These are phyloP conservation scores for Steinernema scapterisci DNA, from an alignment of 2,888 invertebrate genomes.

Conservation along the genomic window DNA sequence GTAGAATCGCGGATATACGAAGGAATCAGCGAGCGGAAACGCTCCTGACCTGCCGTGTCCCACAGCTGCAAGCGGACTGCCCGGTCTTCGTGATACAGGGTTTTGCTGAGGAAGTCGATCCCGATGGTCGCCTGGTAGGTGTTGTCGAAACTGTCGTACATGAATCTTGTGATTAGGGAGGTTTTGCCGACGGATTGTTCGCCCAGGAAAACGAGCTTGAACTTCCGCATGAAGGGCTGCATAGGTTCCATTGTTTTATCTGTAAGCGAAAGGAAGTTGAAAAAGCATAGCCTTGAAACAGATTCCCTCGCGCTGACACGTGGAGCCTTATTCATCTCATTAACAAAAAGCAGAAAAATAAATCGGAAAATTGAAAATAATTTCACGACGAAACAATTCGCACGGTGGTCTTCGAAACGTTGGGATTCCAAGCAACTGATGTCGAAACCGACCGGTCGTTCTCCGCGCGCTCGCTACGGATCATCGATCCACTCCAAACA, in stretches of 20 bases:
- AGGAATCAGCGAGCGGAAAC: constrained; percentile 94
- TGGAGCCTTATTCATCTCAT: too few relatives aligned
- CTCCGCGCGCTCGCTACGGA: too few relatives aligned
- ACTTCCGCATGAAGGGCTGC: constrained; percentile 75
- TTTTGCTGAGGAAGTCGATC: constrained; percentile 99
- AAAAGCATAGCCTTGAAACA: too few relatives aligned
- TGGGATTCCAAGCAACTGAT: too few relatives aligned
- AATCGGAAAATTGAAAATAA: too few relatives aligned
- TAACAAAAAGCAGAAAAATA: too few relatives aligned
- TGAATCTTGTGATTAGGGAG: constrained; percentile 97
- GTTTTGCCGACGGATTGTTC: constrained; percentile 99
- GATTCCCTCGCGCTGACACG: too few relatives aligned
- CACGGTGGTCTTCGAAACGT: too few relatives aligned
- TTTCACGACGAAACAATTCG: too few relatives aligned
- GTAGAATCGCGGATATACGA: constrained; percentile 98
- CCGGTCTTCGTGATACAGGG: constrained; percentile 98
- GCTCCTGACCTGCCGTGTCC: constrained; percentile 91
- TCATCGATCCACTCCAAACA: too few relatives aligned
- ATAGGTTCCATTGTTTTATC: not conserved
- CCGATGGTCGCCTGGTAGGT: constrained; percentile 99
- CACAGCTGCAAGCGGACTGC: constrained; percentile 93
- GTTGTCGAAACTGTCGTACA: constrained; percentile 99
- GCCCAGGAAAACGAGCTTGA: constrained; percentile 97
- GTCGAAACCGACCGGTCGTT: too few relatives aligned
- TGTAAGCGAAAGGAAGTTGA: too few relatives aligned